Conservation (phyloP, 2,888 invertebrate species). For the Synanthedon formicaeformis region DNA sequence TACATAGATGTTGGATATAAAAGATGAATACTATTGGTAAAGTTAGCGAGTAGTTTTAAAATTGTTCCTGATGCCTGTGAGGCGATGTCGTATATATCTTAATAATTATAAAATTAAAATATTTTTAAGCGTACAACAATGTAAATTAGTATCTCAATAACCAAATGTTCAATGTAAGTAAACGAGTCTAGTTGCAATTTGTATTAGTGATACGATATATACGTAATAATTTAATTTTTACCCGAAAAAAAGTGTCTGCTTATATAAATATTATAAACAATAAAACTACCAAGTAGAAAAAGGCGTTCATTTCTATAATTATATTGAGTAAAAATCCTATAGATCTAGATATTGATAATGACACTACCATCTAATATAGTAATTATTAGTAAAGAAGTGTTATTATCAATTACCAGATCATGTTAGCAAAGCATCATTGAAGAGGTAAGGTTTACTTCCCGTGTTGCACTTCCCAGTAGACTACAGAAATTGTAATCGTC, state of each 20-base stretch:
- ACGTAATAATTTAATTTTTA: constrained; percentile 70
- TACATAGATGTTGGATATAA: constrained; percentile 49
- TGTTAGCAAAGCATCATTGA: too few species aligned
- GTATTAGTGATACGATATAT: constrained; percentile 70
- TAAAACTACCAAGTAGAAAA: constrained; percentile 68
- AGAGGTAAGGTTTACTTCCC: too few species aligned
- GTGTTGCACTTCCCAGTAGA: too few species aligned
- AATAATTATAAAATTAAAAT: constrained; percentile 39
- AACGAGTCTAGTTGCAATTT: constrained; percentile 66
- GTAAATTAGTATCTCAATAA: constrained; percentile 62
- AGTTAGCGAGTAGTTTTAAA: constrained; percentile 63
- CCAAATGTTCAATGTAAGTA: constrained; percentile 69
- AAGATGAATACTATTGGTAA: constrained; percentile 40
- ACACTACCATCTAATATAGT: not conserved
- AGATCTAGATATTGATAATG: too few species aligned
- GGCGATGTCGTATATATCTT: constrained; percentile 65
- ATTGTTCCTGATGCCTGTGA: constrained; percentile 69
- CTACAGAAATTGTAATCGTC: not conserved
- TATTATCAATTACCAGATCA: too few species aligned
- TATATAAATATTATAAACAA: constrained; percentile 59
- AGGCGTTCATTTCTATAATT: too few species aligned
- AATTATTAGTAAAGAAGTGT: not conserved
- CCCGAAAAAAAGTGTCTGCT: constrained; percentile 66
- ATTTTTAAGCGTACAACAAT: constrained; percentile 47
- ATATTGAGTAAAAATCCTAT: too few species aligned